phyloP scores from a whole-genome alignment of 2,797 vertebrate genomes.

The Harpagifer antarcticus region DNA sequence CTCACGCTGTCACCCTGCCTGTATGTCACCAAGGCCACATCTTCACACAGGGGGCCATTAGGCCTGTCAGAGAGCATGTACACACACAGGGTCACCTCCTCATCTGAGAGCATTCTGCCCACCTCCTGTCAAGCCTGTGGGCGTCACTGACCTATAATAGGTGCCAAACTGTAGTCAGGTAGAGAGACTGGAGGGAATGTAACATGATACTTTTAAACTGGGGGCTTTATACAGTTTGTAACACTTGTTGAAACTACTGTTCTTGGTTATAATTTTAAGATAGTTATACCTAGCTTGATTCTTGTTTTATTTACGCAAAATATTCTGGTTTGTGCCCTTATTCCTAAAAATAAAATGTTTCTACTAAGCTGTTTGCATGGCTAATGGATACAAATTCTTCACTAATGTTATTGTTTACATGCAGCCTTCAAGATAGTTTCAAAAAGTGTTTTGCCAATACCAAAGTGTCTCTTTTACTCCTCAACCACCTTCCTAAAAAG shows the following conservation, averaged over 20 bases:
- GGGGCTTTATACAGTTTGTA: background rate
- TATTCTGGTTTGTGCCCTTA: too few species aligned
- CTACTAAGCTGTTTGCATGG: too few species aligned
- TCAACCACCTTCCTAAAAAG: too few species aligned
- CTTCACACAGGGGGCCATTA: constrained; percentile 45
- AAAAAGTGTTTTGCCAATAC: too few species aligned
- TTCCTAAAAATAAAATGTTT: too few species aligned
- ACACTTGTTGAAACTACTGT: background rate
- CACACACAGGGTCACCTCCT: constrained; percentile 24
- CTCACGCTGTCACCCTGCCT: constrained; percentile 47
- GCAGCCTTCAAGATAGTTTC: too few species aligned
- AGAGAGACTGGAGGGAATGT: background rate
- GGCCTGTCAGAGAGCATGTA: constrained; percentile 39
- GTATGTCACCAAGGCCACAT: constrained; percentile 49
- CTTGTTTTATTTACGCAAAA: background rate
- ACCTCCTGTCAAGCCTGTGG: constrained; percentile 18
- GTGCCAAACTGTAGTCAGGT: constrained; percentile 5
- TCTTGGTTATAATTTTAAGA: background rate
- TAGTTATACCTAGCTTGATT: background rate
- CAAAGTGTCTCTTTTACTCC: too few species aligned
- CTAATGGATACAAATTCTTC: too few species aligned
- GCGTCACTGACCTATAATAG: constrained; percentile 18
- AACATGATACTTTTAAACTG: background rate
- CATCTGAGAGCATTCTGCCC: constrained; percentile 10
- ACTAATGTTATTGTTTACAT: too few species aligned